Base-by-base conservation (phyloP, 1,140 invertebrate genomes). In the Aphelinus atriplicis region DNA sequence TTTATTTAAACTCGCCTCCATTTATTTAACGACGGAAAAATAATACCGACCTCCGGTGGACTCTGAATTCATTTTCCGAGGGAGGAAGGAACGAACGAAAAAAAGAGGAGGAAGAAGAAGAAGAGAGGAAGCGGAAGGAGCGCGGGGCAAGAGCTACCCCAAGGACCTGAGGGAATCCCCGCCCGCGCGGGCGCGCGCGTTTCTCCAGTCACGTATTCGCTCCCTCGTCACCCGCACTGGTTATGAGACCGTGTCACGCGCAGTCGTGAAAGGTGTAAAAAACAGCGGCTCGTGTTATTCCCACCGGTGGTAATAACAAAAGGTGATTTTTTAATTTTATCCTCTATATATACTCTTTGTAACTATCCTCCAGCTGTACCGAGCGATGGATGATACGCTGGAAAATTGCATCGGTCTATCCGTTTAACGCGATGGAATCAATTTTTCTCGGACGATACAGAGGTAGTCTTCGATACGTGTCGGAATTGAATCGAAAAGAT, bases 11-110 rank as follows among this genome's bases (percentile, higher is more conserved):
- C 75, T 71, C 68, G 62, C 68, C 62, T 56, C 69, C 64, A 72
- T 76, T 72, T 76, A 73, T 73, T 77, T 77, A 77, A 77, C 71
- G 75, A 69, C 65, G 71, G 48, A 69, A 77, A 76, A 72, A 77
- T 77, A 77, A 72, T 76, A 76, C 46, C 60, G 43, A 70, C 45
- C 58, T 48, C 63, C 51, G 9, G 45, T 46, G 60, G 60, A 69
- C 73, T 75, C 68, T 62, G 51, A 71, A 72, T 76, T 71, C 58
- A 76, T 72, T 76, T 76, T 71, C 56, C 51, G 51, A 53, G 51
- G 51, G 51, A 53, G 51, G 51, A 53, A 53, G 51, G 9, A 9
- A 53, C 4, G 51, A 53, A 53, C 4, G 9, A 53, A 53, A 53
- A 53, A 53, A 53, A 53, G 9, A 9, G 51, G 51, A 6, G 4